These are phyloP conservation scores for Drosophila nigricruria DNA, from an alignment of 2,888 invertebrate species.

Conservation along the genomic window DNA sequence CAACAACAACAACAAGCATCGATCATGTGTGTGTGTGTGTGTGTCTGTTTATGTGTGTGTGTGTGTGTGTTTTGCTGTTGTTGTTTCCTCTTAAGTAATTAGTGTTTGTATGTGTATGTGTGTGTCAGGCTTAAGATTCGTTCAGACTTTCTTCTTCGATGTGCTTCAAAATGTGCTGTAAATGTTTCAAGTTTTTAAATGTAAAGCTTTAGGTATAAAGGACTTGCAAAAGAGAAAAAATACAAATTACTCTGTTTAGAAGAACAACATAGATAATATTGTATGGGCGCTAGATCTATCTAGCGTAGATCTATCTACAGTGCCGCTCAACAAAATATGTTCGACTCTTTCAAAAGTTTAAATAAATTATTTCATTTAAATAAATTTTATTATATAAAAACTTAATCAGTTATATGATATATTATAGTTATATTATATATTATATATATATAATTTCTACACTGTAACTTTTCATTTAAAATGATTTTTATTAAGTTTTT, in stretches of 20 bases:
- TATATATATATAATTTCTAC: too few species aligned
- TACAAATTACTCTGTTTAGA: background rate
- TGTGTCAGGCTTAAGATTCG: conserved; percentile 5
- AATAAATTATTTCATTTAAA: too few species aligned
- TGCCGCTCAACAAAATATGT: too few species aligned
- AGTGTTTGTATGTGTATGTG: conserved; percentile 1
- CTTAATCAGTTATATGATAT: too few species aligned
- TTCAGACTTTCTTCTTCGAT: conserved; percentile 6
- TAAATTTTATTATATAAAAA: too few species aligned
- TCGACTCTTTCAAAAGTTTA: too few species aligned
- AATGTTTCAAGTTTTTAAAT: conserved; percentile 33
- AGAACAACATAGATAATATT: background rate
- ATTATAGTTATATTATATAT: too few species aligned
- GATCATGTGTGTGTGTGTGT: background rate
- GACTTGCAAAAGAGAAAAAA: background rate
- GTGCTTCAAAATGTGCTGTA: conserved; percentile 41
- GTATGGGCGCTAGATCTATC: background rate
- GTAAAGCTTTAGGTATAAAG: conserved; percentile 28
- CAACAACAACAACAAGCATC: background rate
- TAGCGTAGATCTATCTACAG: too few species aligned
- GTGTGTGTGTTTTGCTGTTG: background rate
- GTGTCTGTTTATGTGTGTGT: too few species aligned
- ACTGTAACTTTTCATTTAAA: too few species aligned
- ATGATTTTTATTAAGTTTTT: too few species aligned
- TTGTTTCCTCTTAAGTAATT: background rate